Base-by-base conservation (phyloP, 2,113 vertebrate genomes). In the Dicerorhinus sumatrensis region DNA sequence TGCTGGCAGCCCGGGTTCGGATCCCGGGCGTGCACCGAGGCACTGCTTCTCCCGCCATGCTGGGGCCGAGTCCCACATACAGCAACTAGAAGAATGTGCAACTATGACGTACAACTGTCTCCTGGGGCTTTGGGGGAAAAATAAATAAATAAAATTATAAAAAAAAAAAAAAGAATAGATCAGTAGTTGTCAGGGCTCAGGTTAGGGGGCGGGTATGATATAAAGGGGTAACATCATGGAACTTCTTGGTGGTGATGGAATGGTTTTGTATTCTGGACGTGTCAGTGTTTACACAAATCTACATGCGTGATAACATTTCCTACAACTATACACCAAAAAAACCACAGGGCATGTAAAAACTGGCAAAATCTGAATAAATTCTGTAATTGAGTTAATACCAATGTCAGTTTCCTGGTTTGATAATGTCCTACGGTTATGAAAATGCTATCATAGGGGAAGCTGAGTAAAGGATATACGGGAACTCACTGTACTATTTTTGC, bases 311-410 rank as follows among this genome's bases (percentile, higher is more conserved):
- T 60, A 91, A 48, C 62, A 81, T 81, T 85, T 86, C 85, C 63
- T 54, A 63, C 60, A 82, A 65, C 29, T 70, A 63, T 23, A 69
- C 14, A 84, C 13, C n/a, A 12, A 76, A 33, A 70, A 27, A 80
- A 25, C 18, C 27, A 60, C 18, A 80, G 54, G 62, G 25, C 33
- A 46, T 65, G 13, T 46, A 65, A 95, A 96, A 94, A 65, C 58
- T 90, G 21, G 48, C 51, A 18, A 94, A 83, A 88, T 80, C n/a
- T 89, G 65, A 93, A 91, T 87, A 60, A 92, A 69, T 8, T 81
- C 29, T 75, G 27, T 58, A 51, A 56, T n/a, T 76, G 87, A 81
- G 54, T 76, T 77, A 65, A 97, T 51, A 69, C 18, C 51, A 69
- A 33, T 51, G 31, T 79, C 21, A 88, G 3, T 75, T 91, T 95